Conservation (phyloP, 2,888 invertebrate genomes). For the Pseudanteris insignis region DNA sequence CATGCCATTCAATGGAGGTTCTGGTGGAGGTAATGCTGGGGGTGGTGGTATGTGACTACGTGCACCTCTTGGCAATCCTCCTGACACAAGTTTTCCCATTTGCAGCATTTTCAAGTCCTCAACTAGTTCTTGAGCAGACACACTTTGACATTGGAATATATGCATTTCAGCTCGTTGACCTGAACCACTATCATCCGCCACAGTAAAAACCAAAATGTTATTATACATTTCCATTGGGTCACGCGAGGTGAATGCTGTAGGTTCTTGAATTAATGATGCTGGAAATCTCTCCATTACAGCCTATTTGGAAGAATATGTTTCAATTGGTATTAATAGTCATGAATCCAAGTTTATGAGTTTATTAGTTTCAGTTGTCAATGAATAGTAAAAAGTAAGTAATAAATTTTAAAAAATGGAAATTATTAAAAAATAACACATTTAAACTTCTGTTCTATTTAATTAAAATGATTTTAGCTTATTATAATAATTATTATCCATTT, state of each 20-base stretch:
- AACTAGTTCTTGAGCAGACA: slow-evolving; percentile 83
- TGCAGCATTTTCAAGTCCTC: slow-evolving; percentile 80
- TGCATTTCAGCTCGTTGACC: slow-evolving; percentile 91
- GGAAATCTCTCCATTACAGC: slow-evolving; percentile 97
- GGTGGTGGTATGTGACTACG: slow-evolving; percentile 70
- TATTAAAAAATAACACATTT: too few species aligned
- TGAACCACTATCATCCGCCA: slow-evolving; percentile 76
- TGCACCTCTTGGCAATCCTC: slow-evolving; percentile 58
- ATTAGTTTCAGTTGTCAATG: too few species aligned
- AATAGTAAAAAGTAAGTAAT: too few species aligned
- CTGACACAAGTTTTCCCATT: slow-evolving; percentile 68
- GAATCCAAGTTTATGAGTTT: too few species aligned
- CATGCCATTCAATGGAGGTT: slow-evolving; percentile 69
- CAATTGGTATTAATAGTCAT: too few species aligned
- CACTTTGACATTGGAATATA: slow-evolving; percentile 90
- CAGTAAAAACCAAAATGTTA: slow-evolving; percentile 97
- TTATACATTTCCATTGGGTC: slow-evolving; percentile 98
- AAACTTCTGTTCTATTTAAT: too few species aligned
- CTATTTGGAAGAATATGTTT: slow-evolving; percentile 70
- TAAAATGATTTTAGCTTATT: too few species aligned
- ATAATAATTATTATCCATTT: too few species aligned
- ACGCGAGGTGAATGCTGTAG: slow-evolving; percentile 96
- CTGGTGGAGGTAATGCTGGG: slow-evolving; percentile 71
- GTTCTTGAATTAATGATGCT: slow-evolving; percentile 89
- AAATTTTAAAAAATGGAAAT: too few species aligned